Conservation (phyloP, 2,113 vertebrate genomes). For the Bos javanicus region DNA sequence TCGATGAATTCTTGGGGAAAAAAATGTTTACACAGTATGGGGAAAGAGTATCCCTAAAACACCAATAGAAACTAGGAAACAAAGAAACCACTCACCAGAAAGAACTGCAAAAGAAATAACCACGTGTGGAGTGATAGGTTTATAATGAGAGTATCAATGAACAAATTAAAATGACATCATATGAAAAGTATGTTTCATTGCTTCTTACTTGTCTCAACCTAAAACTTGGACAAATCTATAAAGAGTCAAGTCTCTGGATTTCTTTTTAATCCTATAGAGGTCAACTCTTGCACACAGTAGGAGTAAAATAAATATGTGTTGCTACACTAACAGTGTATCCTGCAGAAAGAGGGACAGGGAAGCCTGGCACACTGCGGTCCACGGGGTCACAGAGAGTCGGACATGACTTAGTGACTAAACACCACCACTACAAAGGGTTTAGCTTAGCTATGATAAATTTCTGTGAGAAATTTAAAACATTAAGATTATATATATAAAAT, state of each 20-base stretch:
- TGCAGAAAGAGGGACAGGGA: background rate
- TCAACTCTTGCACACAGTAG: background rate
- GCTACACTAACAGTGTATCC: slow-evolving; percentile 10
- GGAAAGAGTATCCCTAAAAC: background rate
- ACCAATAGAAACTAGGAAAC: slow-evolving; percentile 51
- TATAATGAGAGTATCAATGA: slow-evolving; percentile 36
- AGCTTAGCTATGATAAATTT: background rate
- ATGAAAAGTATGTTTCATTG: slow-evolving; percentile 32
- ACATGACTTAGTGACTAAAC: background rate
- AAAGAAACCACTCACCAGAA: slow-evolving; percentile 55
- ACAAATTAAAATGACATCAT: slow-evolving; percentile 55
- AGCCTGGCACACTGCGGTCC: background rate
- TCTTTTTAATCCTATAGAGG: slow-evolving; percentile 11
- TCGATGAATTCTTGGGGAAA: slow-evolving; percentile 21
- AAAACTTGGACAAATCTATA: slow-evolving; percentile 46
- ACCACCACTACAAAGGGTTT: background rate
- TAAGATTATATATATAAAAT: slow-evolving; percentile 21
- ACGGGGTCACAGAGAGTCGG: background rate
- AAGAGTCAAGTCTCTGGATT: background rate
- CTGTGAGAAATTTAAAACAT: slow-evolving; percentile 13
- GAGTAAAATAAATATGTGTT: background rate
- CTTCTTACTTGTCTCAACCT: slow-evolving; percentile 37
- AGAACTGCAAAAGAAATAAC: slow-evolving; percentile 31
- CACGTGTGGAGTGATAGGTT: slow-evolving; percentile 42
- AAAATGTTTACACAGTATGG: background rate